Base-by-base conservation (phyloP, 2,113 vertebrate genomes). In the Chamaea fasciata region DNA sequence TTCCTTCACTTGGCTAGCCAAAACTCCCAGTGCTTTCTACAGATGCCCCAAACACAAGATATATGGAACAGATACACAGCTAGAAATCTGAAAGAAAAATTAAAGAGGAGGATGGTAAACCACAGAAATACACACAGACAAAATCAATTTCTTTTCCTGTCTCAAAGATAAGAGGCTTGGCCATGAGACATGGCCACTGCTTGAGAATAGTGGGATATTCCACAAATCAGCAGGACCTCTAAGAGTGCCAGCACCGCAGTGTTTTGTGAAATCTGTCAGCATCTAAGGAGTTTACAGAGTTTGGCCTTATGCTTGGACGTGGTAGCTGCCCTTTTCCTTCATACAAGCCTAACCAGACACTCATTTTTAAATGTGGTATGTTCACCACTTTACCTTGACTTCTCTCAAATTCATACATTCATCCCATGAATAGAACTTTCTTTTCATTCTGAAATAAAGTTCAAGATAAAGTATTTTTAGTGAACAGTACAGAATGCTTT, bases 361-460 rank as follows among this genome's bases (percentile, higher is more conserved):
- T 62, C 81, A 21, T 70, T 81, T 44, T 67, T 9, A 87, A 57
- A 28, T 2, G 6, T 44, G 23, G 0, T 57, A 44, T 6, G 18
- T 39, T 84, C 30, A 57, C 12, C 47, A 8, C 41, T 97, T 97
- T 98, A 99, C 99, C 99, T 99, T 99, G 65, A 99, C 99, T 98
- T 99, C 99, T 98, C 98, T 98, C 82, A 99, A 96, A 96, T 99
- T 99, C 98, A 99, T 99, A 87, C 99, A 99, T 96, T 99, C 99
- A 83, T 99, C 99, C 99, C 99, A 99, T 13, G 99, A 99, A 95
- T 99, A 99, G 96, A 99, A 99, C 92, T 99, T 99, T 47, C 99
- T 99, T 98, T 99, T 99, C 99, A 99, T 99, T 96, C 99, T 99
- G 95, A 95, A 97, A 97, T 63, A 84, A 97, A 80, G 23, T 53